Evolutionary conservation across 2,888 invertebrate species (phyloP).

Genomic region (Orgyia antiqua): DNA sequence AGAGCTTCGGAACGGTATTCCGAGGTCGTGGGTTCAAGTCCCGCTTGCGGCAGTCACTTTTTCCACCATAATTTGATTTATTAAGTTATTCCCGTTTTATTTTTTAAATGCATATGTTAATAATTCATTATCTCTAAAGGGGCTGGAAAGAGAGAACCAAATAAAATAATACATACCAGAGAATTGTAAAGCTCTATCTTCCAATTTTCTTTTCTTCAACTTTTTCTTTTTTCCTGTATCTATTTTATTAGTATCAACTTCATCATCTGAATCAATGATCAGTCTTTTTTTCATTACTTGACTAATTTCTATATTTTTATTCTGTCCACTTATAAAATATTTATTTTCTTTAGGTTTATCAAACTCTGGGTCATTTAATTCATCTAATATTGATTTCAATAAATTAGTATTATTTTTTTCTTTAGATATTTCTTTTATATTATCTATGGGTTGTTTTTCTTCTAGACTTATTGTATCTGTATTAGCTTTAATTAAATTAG

Average conservation of each 20-base stretch:
- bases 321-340: constrained; percentile 39
- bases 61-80: too few species aligned
- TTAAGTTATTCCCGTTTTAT: too few species aligned
- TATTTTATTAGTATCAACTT: constrained; percentile 26
- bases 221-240: constrained; percentile 30
- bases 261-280: constrained; percentile 65
- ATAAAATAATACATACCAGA: constrained; percentile 63
- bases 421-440: constrained; percentile 7
- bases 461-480: neutral
- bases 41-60: too few species aligned
- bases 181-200: constrained; percentile 57
- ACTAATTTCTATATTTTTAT: constrained; percentile 16
- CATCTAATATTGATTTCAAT: constrained; percentile 56
- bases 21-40: too few species aligned
- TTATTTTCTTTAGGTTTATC: constrained; percentile 46
- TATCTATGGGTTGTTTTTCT: constrained; percentile 6
- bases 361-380: constrained; percentile 52
- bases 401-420: constrained; percentile 19
- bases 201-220: constrained; percentile 56
- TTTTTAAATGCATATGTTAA: too few species aligned
- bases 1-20: too few species aligned
- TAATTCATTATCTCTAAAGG: too few species aligned
- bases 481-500: constrained; percentile 2
- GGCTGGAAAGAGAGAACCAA: too few species aligned
- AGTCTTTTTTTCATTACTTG: constrained; percentile 51